Conservation (phyloP, 2,888 invertebrate species). For the Euplagia quadripunctaria region DNA sequence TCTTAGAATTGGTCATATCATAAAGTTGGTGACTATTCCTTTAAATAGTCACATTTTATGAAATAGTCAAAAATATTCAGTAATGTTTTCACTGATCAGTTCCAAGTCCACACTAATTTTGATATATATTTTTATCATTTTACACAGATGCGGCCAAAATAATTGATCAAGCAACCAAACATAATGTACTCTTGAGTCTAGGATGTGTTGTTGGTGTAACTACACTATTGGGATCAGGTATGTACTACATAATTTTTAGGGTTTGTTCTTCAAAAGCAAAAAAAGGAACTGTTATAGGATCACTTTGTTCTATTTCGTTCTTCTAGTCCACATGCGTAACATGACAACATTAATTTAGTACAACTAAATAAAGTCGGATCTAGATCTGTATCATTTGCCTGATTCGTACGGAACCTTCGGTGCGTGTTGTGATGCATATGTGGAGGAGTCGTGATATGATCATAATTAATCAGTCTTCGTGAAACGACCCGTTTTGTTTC, state of each 20-base stretch:
- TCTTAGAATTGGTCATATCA: too few species aligned
- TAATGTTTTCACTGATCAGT: too few species aligned
- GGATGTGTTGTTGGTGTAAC: conserved; percentile 44
- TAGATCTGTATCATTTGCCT: neutral
- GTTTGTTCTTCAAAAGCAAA: too few species aligned
- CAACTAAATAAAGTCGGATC: neutral
- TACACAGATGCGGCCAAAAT: conserved; percentile 30
- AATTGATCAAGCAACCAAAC: conserved; percentile 3
- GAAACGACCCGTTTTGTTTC: neutral
- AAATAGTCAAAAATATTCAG: neutral
- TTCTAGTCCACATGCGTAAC: too few species aligned
- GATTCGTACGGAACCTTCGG: neutral
- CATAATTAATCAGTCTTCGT: neutral
- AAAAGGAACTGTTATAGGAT: too few species aligned
- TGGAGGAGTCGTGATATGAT: neutral
- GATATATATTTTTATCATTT: neutral
- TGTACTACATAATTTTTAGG: neutral
- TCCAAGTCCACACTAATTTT: too few species aligned
- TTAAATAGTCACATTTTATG: too few species aligned
- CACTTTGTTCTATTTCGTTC: too few species aligned
- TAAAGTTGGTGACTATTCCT: too few species aligned
- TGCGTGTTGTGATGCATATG: neutral
- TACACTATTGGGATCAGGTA: conserved; percentile 49
- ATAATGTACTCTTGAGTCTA: conserved; percentile 23
- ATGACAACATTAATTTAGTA: too few species aligned